Evolutionary conservation across 2,888 invertebrate genomes (phyloP).

Genomic region (Drosophila colorata): DNA sequence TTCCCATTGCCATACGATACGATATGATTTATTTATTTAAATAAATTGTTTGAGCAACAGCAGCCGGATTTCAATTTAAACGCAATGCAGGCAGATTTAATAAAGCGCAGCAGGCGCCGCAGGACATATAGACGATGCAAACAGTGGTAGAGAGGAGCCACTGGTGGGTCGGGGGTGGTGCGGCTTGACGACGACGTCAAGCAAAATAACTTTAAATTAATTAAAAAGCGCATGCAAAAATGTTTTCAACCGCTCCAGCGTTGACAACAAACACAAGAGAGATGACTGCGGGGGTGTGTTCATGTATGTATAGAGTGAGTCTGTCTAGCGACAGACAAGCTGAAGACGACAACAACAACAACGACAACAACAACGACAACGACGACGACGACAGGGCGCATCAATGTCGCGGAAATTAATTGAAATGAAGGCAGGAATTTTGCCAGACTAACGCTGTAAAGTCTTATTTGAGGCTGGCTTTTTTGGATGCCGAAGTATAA

Average conservation of each 20-base stretch:
- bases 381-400: slow-evolving; percentile 55
- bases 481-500: slow-evolving; percentile 13
- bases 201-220: slow-evolving; percentile 80
- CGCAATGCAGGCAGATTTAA: slow-evolving; percentile 71
- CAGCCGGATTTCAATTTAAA: slow-evolving; percentile 67
- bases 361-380: slow-evolving; percentile 8
- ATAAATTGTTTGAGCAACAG: slow-evolving; percentile 58
- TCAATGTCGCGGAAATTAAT: slow-evolving; percentile 80
- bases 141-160: not conserved
- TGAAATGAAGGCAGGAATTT: slow-evolving; percentile 73
- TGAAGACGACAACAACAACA: slow-evolving; percentile 24
- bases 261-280: slow-evolving; percentile 58
- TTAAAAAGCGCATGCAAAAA: slow-evolving; percentile 77
- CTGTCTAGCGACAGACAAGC: slow-evolving; percentile 12
- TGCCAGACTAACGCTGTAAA: slow-evolving; percentile 39
- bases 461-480: slow-evolving; percentile 21
- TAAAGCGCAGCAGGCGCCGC: slow-evolving; percentile 50
- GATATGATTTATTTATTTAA: slow-evolving; percentile 51
- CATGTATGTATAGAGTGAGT: slow-evolving; percentile 6
- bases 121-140: slow-evolving; percentile 19
- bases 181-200: slow-evolving; percentile 55
- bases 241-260: slow-evolving; percentile 59
- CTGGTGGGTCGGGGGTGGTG: not conserved
- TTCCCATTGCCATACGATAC: slow-evolving; percentile 3
- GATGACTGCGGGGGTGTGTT: not conserved